phyloP scores from a whole-genome alignment of 2,888 invertebrate species.

The Diaprepes abbreviatus region DNA sequence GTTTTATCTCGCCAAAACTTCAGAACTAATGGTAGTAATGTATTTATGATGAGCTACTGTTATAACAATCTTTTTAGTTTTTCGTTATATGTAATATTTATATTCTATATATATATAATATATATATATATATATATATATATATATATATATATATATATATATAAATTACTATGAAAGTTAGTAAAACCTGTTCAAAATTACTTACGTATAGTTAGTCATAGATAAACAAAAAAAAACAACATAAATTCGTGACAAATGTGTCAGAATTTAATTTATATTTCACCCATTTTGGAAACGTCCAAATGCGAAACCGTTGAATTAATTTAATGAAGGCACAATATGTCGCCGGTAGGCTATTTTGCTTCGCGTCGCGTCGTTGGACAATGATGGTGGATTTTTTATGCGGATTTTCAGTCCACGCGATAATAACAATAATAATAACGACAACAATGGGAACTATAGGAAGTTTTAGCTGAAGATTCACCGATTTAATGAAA shows the following conservation, averaged over 20 bases:
- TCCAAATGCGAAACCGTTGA: background rate
- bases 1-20: too few relatives aligned
- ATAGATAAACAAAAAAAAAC: background rate
- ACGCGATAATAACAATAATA: background rate
- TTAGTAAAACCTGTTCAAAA: too few relatives aligned
- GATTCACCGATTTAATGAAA: background rate
- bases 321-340: slow-evolving; percentile 5
- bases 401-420: background rate
- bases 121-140: too few relatives aligned
- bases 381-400: background rate
- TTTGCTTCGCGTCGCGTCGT: slow-evolving; percentile 5
- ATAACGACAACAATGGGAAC: background rate
- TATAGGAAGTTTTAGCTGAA: background rate
- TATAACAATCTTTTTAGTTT: too few relatives aligned
- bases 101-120: too few relatives aligned
- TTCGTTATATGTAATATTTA: too few relatives aligned
- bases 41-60: too few relatives aligned
- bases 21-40: too few relatives aligned
- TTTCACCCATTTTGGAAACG: background rate
- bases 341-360: background rate
- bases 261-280: background rate
- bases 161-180: too few relatives aligned
- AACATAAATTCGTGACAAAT: background rate
- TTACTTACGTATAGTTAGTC: background rate
- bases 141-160: too few relatives aligned